Evolutionary conservation across 2,888 invertebrate genomes (phyloP).

Genomic region (Scrobipalpa costella): DNA sequence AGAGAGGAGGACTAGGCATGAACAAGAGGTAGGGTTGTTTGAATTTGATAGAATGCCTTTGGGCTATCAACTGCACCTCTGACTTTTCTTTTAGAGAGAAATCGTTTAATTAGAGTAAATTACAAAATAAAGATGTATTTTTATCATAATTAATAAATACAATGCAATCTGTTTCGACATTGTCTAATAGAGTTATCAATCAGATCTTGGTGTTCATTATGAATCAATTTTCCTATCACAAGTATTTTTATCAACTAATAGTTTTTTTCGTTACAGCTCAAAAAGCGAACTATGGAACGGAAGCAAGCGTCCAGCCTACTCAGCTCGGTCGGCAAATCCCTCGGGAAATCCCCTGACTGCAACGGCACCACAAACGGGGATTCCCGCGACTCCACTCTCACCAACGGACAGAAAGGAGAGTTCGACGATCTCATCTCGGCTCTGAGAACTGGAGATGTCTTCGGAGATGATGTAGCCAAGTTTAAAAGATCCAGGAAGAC

Average conservation of each 20-base stretch:
- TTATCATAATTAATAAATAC: no score
- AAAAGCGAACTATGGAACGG: constrained; percentile 92
- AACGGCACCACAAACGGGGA: constrained; percentile 75
- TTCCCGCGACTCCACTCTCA: constrained; percentile 59
- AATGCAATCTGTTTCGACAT: no score
- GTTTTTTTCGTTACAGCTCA: constrained; percentile 73
- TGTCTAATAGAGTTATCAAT: no score
- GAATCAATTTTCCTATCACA: no score
- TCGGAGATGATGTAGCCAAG: constrained; percentile 97
- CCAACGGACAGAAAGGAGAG: constrained; percentile 87
- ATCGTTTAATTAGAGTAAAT: no score
- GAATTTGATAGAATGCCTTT: not conserved
- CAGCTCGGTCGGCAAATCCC: constrained; percentile 86
- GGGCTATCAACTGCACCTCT: no score
- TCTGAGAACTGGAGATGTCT: constrained; percentile 95
- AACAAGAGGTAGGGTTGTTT: constrained; percentile 84
- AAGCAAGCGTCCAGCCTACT: constrained; percentile 91
- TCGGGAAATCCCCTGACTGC: constrained; percentile 82
- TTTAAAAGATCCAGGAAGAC: constrained; percentile 81
- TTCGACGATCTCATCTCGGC: constrained; percentile 98
- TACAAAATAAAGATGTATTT: no score
- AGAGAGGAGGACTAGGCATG: constrained; percentile 92
- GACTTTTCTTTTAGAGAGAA: no score
- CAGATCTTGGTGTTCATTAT: no score
- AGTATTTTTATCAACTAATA: not conserved